Evolutionary conservation across 2,113 vertebrate species (phyloP).

Genomic region (Catharus fuscescens): DNA sequence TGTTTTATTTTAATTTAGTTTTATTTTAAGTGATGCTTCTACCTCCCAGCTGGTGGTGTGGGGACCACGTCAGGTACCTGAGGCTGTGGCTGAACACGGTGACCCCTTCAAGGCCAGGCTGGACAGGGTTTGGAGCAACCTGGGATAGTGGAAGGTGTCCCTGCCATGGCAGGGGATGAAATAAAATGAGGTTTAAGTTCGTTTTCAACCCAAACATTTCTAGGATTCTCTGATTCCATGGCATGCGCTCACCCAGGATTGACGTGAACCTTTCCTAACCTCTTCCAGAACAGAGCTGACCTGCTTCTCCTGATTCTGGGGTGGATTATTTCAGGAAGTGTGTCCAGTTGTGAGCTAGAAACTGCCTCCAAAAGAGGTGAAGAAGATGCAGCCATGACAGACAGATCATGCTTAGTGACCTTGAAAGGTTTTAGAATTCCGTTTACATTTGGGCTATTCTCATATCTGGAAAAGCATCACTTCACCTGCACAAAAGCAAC

Average conservation of each 20-base stretch:
- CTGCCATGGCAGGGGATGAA: neutral
- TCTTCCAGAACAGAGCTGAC: neutral
- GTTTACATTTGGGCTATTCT: fast-evolving
- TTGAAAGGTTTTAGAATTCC: neutral
- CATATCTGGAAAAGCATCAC: fast-evolving
- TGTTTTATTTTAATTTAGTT: neutral
- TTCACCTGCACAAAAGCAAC: neutral
- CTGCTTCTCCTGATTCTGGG: neutral
- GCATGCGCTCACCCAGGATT: fast-evolving
- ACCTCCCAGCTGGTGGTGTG: fast-evolving
- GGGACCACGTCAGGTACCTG: neutral
- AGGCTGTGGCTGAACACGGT: fast-evolving
- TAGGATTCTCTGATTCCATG: neutral
- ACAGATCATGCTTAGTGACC: neutral
- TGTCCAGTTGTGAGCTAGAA: neutral
- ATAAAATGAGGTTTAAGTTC: neutral
- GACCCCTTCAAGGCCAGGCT: neutral
- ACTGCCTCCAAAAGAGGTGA: neutral
- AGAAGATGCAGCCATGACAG: neutral
- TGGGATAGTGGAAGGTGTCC: neutral
- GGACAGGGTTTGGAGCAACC: neutral
- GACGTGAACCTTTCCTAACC: neutral
- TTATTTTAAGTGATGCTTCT: neutral
- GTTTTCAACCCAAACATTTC: neutral
- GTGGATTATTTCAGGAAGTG: neutral